These are phyloP conservation scores for Choreutis nemorana DNA, from an alignment of 2,888 invertebrate genomes.

Conservation along the genomic window DNA sequence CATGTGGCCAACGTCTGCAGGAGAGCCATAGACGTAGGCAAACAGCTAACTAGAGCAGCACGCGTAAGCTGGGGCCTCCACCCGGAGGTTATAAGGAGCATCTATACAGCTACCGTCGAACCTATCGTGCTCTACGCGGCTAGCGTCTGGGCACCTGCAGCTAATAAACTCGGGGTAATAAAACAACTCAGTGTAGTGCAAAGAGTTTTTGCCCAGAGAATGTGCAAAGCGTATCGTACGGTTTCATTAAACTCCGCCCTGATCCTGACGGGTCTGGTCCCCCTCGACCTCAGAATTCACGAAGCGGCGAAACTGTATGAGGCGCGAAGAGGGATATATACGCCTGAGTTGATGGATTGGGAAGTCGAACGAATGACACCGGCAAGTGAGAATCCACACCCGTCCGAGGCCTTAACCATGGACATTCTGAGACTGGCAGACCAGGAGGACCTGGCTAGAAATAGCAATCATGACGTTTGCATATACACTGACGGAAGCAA, in stretches of 20 bases:
- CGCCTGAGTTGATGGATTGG: not conserved
- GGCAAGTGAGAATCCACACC: not conserved
- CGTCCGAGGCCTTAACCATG: too few relatives aligned
- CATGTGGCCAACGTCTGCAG: conserved; percentile 8
- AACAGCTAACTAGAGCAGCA: not conserved
- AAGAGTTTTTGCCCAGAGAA: conserved; percentile 9
- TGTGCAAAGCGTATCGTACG: conserved; percentile 9
- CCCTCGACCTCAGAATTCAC: conserved; percentile 11
- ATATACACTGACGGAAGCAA: not conserved
- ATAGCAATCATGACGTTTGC: not conserved
- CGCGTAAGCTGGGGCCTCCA: conserved; percentile 3
- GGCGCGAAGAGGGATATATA: conserved; percentile 3
- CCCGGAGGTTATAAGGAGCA: not conserved
- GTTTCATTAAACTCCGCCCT: conserved; percentile 11
- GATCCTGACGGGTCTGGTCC: conserved; percentile 11
- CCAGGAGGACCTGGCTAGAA: not conserved
- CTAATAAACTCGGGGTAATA: not conserved
- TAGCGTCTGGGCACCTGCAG: conserved; percentile 5
- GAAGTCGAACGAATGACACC: not conserved
- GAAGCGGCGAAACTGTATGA: conserved; percentile 9
- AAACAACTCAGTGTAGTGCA: conserved; percentile 7
- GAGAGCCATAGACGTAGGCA: not conserved
- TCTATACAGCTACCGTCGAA: conserved; percentile 4
- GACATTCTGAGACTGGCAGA: not conserved
- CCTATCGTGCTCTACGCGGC: conserved; percentile 5